phyloP scores from a whole-genome alignment of 2,113 vertebrate species.

The Oryzias celebensis region DNA sequence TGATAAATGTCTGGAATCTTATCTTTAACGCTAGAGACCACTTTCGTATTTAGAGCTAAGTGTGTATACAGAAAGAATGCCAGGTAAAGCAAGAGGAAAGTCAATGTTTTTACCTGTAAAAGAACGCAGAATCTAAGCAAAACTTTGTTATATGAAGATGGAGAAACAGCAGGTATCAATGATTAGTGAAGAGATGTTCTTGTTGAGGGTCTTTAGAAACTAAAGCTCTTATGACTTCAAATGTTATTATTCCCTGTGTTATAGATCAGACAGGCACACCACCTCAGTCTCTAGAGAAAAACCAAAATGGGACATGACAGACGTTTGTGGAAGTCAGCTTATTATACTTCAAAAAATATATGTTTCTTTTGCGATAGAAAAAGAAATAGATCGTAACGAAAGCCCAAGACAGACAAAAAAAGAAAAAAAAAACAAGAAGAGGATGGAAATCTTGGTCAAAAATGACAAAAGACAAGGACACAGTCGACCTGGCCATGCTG shows the following conservation, averaged over 20 bases:
- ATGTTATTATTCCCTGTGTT: slow-evolving; percentile 1
- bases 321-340: too few species aligned
- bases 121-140: slow-evolving; percentile 5
- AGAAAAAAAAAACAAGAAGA: too few species aligned
- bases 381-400: too few species aligned
- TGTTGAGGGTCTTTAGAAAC: slow-evolving; percentile 12
- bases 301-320: too few species aligned
- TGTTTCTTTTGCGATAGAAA: too few species aligned
- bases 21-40: slow-evolving; percentile 4
- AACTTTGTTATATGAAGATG: neutral
- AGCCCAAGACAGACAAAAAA: too few species aligned
- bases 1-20: slow-evolving; percentile 12
- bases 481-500: too few species aligned
- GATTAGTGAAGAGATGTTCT: slow-evolving; percentile 21
- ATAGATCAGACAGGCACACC: too few species aligned
- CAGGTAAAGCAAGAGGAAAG: neutral
- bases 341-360: too few species aligned
- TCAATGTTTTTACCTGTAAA: slow-evolving; percentile 9
- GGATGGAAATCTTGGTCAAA: too few species aligned
- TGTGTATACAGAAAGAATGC: slow-evolving; percentile 14
- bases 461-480: too few species aligned
- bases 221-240: slow-evolving; percentile 22
- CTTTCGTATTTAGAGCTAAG: slow-evolving; percentile 17
- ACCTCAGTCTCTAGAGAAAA: too few species aligned
- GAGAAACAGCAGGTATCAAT: slow-evolving; percentile 1